A percentile compares a stretch with the other conserved stretches of the same genome.
Evolutionary conservation across 2,113 vertebrate genomes (phyloP).

Genomic region (Paralichthys olivaceus): DNA sequence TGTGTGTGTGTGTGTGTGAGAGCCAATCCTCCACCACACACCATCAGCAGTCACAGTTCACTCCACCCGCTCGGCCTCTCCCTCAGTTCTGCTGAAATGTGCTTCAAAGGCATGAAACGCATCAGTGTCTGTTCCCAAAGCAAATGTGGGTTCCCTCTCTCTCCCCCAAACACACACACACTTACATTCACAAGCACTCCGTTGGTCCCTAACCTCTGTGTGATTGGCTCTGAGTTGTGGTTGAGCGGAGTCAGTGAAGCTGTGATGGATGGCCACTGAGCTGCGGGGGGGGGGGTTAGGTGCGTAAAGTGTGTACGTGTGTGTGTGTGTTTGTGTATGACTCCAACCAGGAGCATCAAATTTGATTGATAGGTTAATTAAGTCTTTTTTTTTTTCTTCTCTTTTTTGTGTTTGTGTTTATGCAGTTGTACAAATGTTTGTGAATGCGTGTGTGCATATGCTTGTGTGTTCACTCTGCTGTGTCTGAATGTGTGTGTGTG

Average conservation of each 20-base stretch:
- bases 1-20: background rate
- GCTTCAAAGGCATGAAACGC: slow-evolving; percentile 27
- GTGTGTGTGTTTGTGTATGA: slow-evolving; percentile 20
- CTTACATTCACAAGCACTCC: slow-evolving; percentile 23
- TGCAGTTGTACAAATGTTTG: slow-evolving; percentile 40
- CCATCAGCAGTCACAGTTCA: slow-evolving; percentile 38
- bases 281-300: slow-evolving; percentile 2
- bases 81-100: slow-evolving; percentile 31
- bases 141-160: slow-evolving; percentile 27
- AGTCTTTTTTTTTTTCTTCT: background rate
- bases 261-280: slow-evolving; percentile 68
- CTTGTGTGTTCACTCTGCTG: slow-evolving; percentile 2
- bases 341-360: slow-evolving; percentile 47
- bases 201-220: slow-evolving; percentile 64
- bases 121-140: slow-evolving; percentile 32
- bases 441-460: background rate
- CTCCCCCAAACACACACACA: background rate
- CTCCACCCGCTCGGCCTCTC: slow-evolving; percentile 21
- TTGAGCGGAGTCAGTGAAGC: slow-evolving; percentile 67
- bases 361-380: slow-evolving; percentile 69
- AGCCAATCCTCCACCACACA: background rate
- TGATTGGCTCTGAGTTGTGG: slow-evolving; percentile 69
- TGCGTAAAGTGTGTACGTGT: slow-evolving; percentile 13
- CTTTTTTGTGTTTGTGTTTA: slow-evolving; percentile 14
- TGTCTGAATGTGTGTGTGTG: background rate